Evolutionary conservation across 2,797 vertebrate species (phyloP).

Genomic region (Sciurus carolinensis): DNA sequence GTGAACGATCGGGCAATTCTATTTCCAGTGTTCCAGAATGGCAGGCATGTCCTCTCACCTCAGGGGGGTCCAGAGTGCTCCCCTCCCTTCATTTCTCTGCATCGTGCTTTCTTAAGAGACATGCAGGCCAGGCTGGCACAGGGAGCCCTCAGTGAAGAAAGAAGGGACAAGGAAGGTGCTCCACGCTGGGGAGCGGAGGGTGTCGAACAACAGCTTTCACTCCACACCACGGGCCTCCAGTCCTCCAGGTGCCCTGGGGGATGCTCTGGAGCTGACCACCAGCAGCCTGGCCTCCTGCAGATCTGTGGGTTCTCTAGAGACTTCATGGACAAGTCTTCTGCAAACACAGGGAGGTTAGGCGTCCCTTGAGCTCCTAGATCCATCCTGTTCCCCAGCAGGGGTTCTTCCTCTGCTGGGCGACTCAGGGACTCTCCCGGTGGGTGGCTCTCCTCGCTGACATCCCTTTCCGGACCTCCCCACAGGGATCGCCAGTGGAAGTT

Average conservation of each 20-base stretch:
- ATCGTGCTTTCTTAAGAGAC: background rate
- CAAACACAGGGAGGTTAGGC: background rate
- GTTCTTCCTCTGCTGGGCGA: too few relatives aligned
- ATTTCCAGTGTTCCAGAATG: background rate
- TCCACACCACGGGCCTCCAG: background rate
- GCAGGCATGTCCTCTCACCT: background rate
- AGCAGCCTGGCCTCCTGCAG: background rate
- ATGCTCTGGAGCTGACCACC: background rate
- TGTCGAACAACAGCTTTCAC: background rate
- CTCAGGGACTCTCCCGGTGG: rapidly evolving
- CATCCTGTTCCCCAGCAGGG: rapidly evolving
- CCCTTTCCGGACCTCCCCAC: slow-evolving; percentile 77
- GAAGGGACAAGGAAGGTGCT: too few relatives aligned
- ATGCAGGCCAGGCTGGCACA: too few relatives aligned
- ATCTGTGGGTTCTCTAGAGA: background rate
- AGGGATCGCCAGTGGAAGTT: slow-evolving; percentile 99
- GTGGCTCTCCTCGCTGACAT: background rate
- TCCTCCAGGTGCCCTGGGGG: background rate
- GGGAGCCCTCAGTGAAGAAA: rapidly evolving
- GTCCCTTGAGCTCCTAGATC: background rate
- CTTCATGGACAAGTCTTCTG: background rate
- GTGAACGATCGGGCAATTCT: background rate
- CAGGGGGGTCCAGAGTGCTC: background rate
- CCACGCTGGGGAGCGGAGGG: too few relatives aligned
- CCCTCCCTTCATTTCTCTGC: background rate